Base-by-base conservation (phyloP, 2,797 vertebrate genomes). In the Spondyliosoma cantharus region DNA sequence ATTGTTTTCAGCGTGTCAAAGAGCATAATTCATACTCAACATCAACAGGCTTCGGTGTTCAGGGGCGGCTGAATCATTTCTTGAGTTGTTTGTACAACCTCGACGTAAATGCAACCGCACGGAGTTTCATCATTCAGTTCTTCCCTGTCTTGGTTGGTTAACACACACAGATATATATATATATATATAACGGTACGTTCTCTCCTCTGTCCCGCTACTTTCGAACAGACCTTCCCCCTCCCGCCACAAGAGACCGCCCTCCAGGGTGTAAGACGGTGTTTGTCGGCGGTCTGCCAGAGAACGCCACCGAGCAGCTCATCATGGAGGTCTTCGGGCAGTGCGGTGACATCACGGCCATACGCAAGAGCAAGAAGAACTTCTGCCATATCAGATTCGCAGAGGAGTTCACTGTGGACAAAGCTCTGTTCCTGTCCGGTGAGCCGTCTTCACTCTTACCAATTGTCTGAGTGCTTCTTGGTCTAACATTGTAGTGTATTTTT, bases 341-440 rank as follows among this genome's bases (percentile, higher is more conserved):
- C 2, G 97, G 97, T 1, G 95, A 97, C 2, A 98, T 99, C 93
- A 96, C 96, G 6, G 97, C 97, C 32, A 97, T 99, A 86, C 96
- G 97, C 43, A 99, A 97, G 91, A 97, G 97, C 92, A 99, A 98
- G 93, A 98, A 98, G 89, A 97, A 98, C 73, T 99, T 99, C 92
- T 98, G 97, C 86, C 98, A 99, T 60, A 98, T 99, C 90, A 95
- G 97, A 85, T 99, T 99, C 66, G 93, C 96, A 0, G 97, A 99
- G 80, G 97, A 98, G 87, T 94, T 95, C 84, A 98, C 97, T 42
- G 97, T 98, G 81, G 97, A 99, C 92, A 98, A 97, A 88, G 97
- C 97, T 0, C 96, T 99, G 20, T 98, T 97, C 85, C 93, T 99
- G 46, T 99, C 97, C 5, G 97, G 97, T 99, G 88, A 20, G 93